phyloP scores from a whole-genome alignment of 2,113 vertebrate genomes.

The Crotophaga sulcirostris region DNA sequence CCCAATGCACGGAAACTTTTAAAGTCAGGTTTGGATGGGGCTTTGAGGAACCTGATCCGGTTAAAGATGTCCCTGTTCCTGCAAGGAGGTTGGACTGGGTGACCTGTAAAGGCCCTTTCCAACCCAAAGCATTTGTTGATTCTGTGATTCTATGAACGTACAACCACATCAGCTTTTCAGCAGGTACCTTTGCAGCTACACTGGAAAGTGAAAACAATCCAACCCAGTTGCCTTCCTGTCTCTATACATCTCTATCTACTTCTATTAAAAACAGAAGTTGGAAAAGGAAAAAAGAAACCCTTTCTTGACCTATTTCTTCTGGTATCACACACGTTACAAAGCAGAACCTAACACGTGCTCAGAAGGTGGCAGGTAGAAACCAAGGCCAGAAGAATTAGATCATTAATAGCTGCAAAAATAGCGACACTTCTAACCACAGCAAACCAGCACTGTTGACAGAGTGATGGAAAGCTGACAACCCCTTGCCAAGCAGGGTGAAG shows the following conservation, averaged over 20 bases:
- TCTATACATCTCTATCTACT: background rate
- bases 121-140: too few relatives aligned
- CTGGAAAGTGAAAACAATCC: background rate
- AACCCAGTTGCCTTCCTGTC: background rate
- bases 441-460: background rate
- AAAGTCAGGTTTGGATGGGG: too few relatives aligned
- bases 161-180: background rate
- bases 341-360: background rate
- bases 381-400: background rate
- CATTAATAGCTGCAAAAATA: constrained; percentile 13
- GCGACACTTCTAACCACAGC: background rate
- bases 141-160: background rate
- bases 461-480: background rate
- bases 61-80: too few relatives aligned
- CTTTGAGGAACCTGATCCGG: too few relatives aligned
- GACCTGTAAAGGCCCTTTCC: too few relatives aligned
- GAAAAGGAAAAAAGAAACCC: background rate
- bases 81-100: too few relatives aligned
- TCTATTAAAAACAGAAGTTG: background rate
- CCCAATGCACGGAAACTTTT: too few relatives aligned
- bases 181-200: background rate
- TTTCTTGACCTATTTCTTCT: background rate
- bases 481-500: background rate
- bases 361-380: background rate
- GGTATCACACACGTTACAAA: background rate